Conservation (phyloP, 2,888 invertebrate genomes). For the Cataglyphis livida region DNA sequence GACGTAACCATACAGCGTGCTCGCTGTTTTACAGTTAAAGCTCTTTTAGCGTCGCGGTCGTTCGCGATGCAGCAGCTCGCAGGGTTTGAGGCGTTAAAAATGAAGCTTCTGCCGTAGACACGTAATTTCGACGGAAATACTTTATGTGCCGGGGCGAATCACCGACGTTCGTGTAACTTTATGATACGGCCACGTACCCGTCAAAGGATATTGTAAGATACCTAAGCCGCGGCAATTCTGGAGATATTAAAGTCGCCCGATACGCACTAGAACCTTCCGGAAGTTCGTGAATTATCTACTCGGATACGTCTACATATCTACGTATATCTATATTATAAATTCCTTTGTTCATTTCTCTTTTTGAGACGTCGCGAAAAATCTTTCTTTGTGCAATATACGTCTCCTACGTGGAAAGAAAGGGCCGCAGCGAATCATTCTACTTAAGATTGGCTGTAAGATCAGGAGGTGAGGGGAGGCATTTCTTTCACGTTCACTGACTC, state of each 20-base stretch:
- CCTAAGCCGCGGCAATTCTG: slow-evolving; percentile 28
- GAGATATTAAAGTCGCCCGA: slow-evolving; percentile 47
- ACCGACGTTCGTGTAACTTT: slow-evolving; percentile 54
- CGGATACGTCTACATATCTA: slow-evolving; percentile 27
- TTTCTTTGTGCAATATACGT: slow-evolving; percentile 39
- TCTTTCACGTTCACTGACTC: slow-evolving; percentile 34
- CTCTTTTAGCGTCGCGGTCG: slow-evolving; percentile 46
- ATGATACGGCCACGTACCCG: slow-evolving; percentile 45
- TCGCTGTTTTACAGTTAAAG: slow-evolving; percentile 45
- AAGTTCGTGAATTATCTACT: slow-evolving; percentile 65
- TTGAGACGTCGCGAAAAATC: slow-evolving; percentile 45
- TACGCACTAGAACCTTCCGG: slow-evolving; percentile 21
- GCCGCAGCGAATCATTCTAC: slow-evolving; percentile 6
- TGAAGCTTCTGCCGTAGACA: slow-evolving; percentile 28
- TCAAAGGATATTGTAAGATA: slow-evolving; percentile 36
- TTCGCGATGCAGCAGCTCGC: slow-evolving; percentile 13
- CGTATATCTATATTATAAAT: slow-evolving; percentile 45
- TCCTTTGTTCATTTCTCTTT: slow-evolving; percentile 25
- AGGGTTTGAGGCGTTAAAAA: slow-evolving; percentile 48
- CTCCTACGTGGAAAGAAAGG: slow-evolving; percentile 1
- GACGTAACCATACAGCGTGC: slow-evolving; percentile 25
- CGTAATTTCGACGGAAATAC: slow-evolving; percentile 47
- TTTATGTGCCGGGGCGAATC: slow-evolving; percentile 50
- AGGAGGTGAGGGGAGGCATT: slow-evolving; percentile 22
- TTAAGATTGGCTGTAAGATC: slow-evolving; percentile 38